These are phyloP conservation scores for Helogale parvula DNA, from an alignment of 2,113 vertebrate species.

Conservation along the genomic window DNA sequence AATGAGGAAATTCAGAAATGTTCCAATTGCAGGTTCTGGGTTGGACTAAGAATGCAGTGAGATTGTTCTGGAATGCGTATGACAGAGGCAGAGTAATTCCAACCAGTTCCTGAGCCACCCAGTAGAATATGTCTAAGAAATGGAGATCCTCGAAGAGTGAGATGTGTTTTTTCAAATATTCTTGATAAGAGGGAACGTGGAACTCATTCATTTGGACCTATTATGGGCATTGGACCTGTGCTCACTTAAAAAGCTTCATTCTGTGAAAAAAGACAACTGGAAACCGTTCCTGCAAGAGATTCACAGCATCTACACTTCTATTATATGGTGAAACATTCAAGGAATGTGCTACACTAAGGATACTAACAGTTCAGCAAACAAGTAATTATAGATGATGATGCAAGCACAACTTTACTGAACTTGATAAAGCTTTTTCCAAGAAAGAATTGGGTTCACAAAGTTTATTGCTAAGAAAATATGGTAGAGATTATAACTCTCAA, in stretches of 20 bases:
- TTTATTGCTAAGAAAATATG: conserved; percentile 1
- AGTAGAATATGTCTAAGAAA: not conserved
- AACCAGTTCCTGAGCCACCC: not conserved
- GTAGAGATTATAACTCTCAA: not conserved
- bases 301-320: not conserved
- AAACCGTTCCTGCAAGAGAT: not conserved
- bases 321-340: not conserved
- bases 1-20: not conserved
- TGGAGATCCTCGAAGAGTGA: not conserved
- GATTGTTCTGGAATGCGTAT: not conserved
- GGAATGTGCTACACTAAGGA: not conserved
- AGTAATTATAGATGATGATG: not conserved
- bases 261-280: not conserved
- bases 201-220: not conserved
- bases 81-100: not conserved
- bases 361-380: not conserved
- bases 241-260: not conserved
- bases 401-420: conserved; percentile 19
- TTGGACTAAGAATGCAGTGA: not conserved
- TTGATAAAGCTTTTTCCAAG: not conserved
- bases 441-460: not conserved
- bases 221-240: not conserved
- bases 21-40: not conserved
- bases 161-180: not conserved
- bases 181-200: not conserved